Evolutionary conservation across 1,140 invertebrate genomes (phyloP).

Genomic region (Cotesia vestalis): DNA sequence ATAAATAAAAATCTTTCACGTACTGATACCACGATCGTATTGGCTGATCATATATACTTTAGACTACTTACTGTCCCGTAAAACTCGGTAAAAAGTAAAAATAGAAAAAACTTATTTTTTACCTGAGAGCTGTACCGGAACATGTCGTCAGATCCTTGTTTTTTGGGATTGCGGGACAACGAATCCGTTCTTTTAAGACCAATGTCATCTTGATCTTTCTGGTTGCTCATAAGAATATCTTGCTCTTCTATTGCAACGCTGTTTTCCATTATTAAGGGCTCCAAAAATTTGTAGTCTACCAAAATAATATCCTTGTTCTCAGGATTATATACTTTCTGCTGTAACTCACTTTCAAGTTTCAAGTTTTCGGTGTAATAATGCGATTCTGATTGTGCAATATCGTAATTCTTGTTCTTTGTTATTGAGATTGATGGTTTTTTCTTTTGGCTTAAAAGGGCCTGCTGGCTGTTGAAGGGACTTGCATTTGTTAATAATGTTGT

Average conservation of each 20-base stretch:
- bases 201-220: conserved; percentile 39
- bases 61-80: no score
- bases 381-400: conserved; percentile 16
- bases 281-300: conserved; percentile 56
- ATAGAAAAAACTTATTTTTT: no score
- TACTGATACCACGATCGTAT: no score
- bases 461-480: conserved; percentile 66
- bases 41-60: no score
- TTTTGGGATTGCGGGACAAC: no score
- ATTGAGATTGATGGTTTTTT: conserved; percentile 22
- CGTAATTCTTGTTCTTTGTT: conserved; percentile 4
- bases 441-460: conserved; percentile 51
- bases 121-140: no score
- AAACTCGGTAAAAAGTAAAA: not conserved
- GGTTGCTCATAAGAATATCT: conserved; percentile 41
- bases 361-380: conserved; percentile 62
- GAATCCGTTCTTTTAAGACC: no score
- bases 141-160: no score
- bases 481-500: conserved; percentile 66
- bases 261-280: conserved; percentile 50
- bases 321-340: conserved; percentile 54
- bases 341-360: conserved; percentile 45
- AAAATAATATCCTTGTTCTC: conserved; percentile 42
- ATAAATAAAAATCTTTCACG: no score
- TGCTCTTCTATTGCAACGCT: conserved; percentile 4